Evolutionary conservation across 2,113 vertebrate genomes (phyloP).

Genomic region (Pongo abelii): DNA sequence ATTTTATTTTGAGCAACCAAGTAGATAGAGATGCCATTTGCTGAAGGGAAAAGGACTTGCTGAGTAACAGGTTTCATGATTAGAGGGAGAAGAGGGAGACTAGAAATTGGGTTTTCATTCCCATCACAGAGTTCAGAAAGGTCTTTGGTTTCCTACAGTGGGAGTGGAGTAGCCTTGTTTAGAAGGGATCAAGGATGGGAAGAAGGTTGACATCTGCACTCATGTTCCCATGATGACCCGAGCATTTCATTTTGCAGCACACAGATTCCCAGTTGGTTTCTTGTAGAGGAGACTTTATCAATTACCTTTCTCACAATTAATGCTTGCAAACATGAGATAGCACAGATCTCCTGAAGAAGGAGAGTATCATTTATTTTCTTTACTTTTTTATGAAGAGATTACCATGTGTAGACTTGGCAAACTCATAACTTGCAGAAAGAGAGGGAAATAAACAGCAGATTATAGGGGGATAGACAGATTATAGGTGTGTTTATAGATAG

Average conservation of each 20-base stretch:
- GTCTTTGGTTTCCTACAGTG: background rate
- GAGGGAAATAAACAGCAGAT: background rate
- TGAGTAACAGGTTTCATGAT: background rate
- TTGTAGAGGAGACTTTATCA: slow-evolving; percentile 48
- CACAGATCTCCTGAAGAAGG: slow-evolving; percentile 78
- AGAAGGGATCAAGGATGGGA: background rate
- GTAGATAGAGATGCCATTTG: background rate
- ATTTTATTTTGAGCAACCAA: background rate
- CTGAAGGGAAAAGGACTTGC: background rate
- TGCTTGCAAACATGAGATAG: slow-evolving; percentile 76
- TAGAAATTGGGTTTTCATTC: background rate
- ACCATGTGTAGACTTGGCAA: background rate
- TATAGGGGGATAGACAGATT: no score
- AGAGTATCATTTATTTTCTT: slow-evolving; percentile 84
- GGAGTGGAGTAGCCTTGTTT: background rate
- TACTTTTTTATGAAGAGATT: slow-evolving; percentile 82
- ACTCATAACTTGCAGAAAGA: background rate
- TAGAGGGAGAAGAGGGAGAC: no score
- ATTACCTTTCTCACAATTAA: slow-evolving; percentile 78
- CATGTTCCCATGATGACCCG: background rate
- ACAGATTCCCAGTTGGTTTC: slow-evolving; percentile 69
- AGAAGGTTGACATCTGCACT: slow-evolving; percentile 62
- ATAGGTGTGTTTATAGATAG: background rate
- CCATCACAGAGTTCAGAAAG: background rate
- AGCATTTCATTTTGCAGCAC: slow-evolving; percentile 49